These are phyloP conservation scores for Balearica regulorum DNA, from an alignment of 2,797 vertebrate genomes.

Conservation along the genomic window DNA sequence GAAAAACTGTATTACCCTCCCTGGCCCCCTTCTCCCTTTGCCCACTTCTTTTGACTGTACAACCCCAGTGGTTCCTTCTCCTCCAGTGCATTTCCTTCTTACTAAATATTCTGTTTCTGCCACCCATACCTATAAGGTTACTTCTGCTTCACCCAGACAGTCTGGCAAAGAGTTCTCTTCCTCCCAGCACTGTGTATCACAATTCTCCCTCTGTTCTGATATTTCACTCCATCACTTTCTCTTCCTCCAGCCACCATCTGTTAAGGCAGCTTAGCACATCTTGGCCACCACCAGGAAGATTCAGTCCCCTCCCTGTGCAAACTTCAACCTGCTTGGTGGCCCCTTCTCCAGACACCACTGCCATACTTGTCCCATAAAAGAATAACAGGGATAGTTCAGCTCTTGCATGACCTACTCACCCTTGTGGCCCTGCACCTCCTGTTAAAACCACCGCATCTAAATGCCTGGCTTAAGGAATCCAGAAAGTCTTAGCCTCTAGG, in stretches of 20 bases:
- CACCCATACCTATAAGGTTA: neutral
- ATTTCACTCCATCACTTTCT: neutral
- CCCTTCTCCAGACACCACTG: neutral
- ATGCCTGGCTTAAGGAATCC: neutral
- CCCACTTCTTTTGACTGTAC: neutral
- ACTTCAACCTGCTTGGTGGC: neutral
- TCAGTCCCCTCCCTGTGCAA: neutral
- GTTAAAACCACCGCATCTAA: neutral
- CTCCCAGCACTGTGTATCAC: neutral
- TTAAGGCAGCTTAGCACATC: neutral
- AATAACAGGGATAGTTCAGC: neutral
- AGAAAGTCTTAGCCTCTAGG: neutral
- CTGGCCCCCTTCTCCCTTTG: neutral
- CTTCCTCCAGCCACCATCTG: neutral
- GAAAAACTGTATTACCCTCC: neutral
- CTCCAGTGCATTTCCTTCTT: neutral
- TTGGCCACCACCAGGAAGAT: neutral
- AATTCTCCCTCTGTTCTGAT: neutral
- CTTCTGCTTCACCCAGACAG: neutral
- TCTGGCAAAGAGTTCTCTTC: neutral
- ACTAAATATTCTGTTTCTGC: neutral
- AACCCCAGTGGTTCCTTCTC: neutral
- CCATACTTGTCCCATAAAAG: neutral
- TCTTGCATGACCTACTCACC: neutral
- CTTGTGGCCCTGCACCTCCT: neutral